Evolutionary conservation across 2,888 invertebrate genomes (phyloP).

Genomic region (Lasioglossum leucozonium): DNA sequence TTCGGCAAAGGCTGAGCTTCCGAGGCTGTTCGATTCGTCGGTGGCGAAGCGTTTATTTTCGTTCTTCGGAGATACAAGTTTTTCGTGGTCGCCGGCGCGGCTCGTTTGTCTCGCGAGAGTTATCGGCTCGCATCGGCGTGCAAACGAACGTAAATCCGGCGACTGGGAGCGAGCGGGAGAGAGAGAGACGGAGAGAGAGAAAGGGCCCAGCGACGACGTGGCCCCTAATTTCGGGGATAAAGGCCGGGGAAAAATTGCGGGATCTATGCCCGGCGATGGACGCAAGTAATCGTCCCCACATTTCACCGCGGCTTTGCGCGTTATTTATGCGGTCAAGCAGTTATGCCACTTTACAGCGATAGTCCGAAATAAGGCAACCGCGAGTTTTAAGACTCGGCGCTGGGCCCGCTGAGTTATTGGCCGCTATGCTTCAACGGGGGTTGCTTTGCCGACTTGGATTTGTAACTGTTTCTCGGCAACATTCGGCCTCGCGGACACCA

Average conservation of each 20-base stretch:
- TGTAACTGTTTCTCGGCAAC: background rate
- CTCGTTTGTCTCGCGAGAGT: conserved; percentile 71
- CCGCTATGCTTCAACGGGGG: conserved; percentile 43
- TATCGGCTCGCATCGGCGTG: conserved; percentile 70
- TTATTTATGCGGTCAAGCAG: conserved; percentile 65
- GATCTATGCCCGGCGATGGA: conserved; percentile 65
- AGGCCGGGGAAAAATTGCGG: conserved; percentile 62
- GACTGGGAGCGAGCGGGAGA: background rate
- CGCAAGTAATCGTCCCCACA: conserved; percentile 68
- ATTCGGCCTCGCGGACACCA: background rate
- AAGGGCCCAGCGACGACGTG: conserved; percentile 10
- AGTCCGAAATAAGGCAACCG: conserved; percentile 49
- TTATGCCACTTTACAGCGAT: conserved; percentile 66
- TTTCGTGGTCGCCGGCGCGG: conserved; percentile 44
- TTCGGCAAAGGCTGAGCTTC: background rate
- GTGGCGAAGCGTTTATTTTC: conserved; percentile 63
- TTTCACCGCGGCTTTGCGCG: conserved; percentile 64
- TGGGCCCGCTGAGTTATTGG: conserved; percentile 47
- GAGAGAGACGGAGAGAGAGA: background rate
- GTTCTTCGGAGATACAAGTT: conserved; percentile 56
- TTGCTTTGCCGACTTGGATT: conserved; percentile 41
- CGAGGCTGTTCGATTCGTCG: conserved; percentile 46
- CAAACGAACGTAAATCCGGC: conserved; percentile 73
- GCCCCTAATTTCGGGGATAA: conserved; percentile 72
- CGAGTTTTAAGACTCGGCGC: conserved; percentile 50